Evolutionary conservation across 2,888 invertebrate genomes (phyloP).

Genomic region (Entomobrya multifasciata): DNA sequence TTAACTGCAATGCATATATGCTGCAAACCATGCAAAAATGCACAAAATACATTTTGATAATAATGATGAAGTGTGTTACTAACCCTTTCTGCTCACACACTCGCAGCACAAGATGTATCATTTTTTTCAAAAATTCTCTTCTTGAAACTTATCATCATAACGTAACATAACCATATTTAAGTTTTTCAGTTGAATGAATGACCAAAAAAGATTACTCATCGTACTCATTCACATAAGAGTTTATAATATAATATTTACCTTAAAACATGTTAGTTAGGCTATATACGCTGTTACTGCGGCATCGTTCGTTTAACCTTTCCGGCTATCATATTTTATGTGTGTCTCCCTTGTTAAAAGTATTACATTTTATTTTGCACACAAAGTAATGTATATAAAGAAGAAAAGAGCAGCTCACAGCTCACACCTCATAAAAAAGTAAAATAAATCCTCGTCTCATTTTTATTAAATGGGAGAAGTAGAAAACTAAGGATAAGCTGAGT

Average conservation of each 20-base stretch:
- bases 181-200: conserved; percentile 42
- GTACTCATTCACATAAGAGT: neutral
- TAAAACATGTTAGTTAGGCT: neutral
- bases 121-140: conserved; percentile 15
- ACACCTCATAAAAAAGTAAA: conserved; percentile 66
- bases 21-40: neutral
- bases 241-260: neutral
- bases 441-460: conserved; percentile 68
- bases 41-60: neutral
- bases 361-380: conserved; percentile 35
- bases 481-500: conserved; percentile 30
- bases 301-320: conserved; percentile 33
- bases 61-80: conserved; percentile 54
- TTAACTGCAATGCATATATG: conserved; percentile 3
- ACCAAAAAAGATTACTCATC: conserved; percentile 26
- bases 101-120: too few species aligned
- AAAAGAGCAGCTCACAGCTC: neutral
- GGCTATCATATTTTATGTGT: conserved; percentile 1
- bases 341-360: neutral
- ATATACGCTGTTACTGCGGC: conserved; percentile 46
- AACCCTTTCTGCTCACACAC: conserved; percentile 30
- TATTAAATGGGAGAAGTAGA: conserved; percentile 52
- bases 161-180: conserved; percentile 22
- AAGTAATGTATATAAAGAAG: too few species aligned
- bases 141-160: neutral